Evolutionary conservation across 2,113 vertebrate species (phyloP).

Genomic region (Eupsittula cactorum): DNA sequence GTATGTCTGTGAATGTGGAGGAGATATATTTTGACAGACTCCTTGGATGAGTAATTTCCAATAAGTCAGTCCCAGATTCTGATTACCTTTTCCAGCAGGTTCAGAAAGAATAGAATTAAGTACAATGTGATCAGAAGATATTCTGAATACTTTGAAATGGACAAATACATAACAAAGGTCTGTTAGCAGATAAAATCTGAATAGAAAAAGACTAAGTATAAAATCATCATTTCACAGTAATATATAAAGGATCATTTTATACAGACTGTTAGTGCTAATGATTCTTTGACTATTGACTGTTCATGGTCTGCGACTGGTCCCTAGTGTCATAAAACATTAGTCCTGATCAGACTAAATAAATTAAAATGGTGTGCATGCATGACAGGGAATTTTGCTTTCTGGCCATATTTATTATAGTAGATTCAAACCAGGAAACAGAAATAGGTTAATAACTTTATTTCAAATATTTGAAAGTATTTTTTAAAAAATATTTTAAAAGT

Average conservation of each 20-base stretch:
- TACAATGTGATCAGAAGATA: not conserved
- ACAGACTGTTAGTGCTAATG: not conserved
- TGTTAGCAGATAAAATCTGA: not conserved
- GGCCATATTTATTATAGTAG: not conserved
- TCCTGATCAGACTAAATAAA: not conserved
- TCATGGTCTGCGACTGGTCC: accelerated
- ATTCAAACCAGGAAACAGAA: not conserved
- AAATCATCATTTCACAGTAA: not conserved
- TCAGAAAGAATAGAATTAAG: not conserved
- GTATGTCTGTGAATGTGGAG: not conserved
- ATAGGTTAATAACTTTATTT: not conserved
- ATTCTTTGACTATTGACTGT: not conserved
- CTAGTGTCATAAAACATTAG: not conserved
- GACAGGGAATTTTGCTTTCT: not conserved
- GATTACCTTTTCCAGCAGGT: not conserved
- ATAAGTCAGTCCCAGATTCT: not conserved
- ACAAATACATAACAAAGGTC: not conserved
- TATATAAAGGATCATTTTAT: not conserved
- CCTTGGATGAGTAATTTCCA: not conserved
- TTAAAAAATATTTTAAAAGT: not conserved
- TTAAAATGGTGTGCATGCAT: not conserved
- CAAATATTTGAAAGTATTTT: not conserved
- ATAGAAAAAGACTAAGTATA: not conserved
- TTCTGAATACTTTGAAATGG: not conserved
- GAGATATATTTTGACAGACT: not conserved